These are phyloP conservation scores for Sus cebifrons DNA, from an alignment of 2,797 vertebrate species.

Conservation along the genomic window DNA sequence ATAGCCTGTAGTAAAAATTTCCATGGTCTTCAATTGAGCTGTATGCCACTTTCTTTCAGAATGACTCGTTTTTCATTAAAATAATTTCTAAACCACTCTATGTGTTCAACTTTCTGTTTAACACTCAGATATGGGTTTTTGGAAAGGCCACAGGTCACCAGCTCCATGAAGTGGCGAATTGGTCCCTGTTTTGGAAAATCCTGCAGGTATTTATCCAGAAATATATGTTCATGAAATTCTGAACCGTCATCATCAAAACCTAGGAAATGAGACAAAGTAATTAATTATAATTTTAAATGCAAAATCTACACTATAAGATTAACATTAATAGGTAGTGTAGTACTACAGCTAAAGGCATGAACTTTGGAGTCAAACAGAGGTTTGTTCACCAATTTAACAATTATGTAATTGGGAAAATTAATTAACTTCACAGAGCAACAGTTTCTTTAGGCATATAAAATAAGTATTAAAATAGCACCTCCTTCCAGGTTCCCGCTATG, in stretches of 20 bases:
- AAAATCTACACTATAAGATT: constrained; percentile 10
- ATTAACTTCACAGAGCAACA: not conserved
- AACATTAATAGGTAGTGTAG: not conserved
- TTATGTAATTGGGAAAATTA: not conserved
- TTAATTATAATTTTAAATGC: constrained; percentile 6
- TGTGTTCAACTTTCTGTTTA: constrained; percentile 96
- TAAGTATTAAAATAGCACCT: not conserved
- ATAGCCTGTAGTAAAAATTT: constrained; percentile 62
- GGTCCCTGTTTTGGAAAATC: constrained; percentile 95
- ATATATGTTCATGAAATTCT: constrained; percentile 97
- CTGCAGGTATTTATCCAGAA: constrained; percentile 95
- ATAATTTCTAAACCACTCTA: constrained; percentile 97
- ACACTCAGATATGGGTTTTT: constrained; percentile 95
- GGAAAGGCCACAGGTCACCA: constrained; percentile 95
- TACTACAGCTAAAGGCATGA: not conserved
- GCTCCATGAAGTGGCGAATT: constrained; percentile 97
- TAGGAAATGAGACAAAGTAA: constrained; percentile 85
- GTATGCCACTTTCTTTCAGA: constrained; percentile 92
- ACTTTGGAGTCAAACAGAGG: not conserved
- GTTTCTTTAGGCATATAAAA: not conserved
- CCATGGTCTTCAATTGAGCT: constrained; percentile 87
- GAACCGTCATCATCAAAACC: constrained; percentile 95
- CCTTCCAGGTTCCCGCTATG: not conserved
- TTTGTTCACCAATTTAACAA: constrained; percentile 39
- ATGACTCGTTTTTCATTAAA: constrained; percentile 95